phyloP scores from a whole-genome alignment of 2,797 vertebrate species.

The Coracias cyanogaster region DNA sequence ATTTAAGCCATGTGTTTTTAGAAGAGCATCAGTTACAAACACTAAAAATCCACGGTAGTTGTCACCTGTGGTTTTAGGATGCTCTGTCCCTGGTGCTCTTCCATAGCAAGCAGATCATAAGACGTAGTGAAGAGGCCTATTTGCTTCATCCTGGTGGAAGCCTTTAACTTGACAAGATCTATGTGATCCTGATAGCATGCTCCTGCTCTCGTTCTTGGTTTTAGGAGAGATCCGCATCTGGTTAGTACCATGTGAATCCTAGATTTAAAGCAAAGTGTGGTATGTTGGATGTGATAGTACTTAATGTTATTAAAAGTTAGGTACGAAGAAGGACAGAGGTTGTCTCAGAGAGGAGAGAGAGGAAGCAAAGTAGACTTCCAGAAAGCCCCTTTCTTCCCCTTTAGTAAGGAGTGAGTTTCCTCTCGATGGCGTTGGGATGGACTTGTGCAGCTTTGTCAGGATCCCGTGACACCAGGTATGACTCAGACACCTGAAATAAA shows the following conservation, averaged over 20 bases:
- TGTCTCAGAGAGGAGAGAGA: not conserved
- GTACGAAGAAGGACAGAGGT: not conserved
- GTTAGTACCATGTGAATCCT: not conserved
- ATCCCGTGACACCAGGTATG: constrained; percentile 3
- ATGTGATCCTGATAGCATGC: not conserved
- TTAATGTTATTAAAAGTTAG: not conserved
- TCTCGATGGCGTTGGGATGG: not conserved
- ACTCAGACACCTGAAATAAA: constrained; percentile 23
- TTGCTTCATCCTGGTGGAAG: not conserved
- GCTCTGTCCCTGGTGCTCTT: not conserved
- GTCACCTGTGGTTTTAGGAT: not conserved
- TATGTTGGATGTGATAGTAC: not conserved
- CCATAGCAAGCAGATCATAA: not conserved
- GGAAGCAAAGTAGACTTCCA: not conserved
- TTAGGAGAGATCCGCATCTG: not conserved
- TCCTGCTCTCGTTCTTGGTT: not conserved
- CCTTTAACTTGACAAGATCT: not conserved
- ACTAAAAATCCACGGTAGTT: not conserved
- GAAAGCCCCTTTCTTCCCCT: not conserved
- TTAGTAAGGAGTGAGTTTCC: not conserved
- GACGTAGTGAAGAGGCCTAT: not conserved
- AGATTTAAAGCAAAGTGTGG: not conserved
- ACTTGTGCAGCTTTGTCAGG: not conserved
- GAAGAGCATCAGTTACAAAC: not conserved
- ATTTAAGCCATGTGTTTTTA: not conserved